phyloP scores from a whole-genome alignment of 2,888 invertebrate species.

The Diabrotica balteata region DNA sequence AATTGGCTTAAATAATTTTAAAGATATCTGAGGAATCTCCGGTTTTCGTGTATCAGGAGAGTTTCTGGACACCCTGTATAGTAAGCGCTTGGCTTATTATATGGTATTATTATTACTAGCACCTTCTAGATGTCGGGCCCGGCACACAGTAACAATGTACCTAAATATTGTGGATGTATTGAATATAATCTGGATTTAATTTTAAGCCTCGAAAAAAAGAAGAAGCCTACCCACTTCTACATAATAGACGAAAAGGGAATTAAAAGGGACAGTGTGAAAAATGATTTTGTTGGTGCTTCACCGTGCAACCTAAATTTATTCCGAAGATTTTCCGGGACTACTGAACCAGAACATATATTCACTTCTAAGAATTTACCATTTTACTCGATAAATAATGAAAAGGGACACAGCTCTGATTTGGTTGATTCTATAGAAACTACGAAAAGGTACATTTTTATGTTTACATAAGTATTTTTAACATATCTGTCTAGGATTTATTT shows the following conservation, averaged over 20 bases:
- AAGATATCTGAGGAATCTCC: no score
- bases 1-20: no score
- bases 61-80: no score
- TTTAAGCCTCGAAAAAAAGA: constrained; percentile 25
- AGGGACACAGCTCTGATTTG: constrained; percentile 9
- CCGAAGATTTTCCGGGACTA: constrained; percentile 15
- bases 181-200: not conserved
- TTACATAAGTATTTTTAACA: constrained; percentile 1
- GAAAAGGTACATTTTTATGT: constrained; percentile 21
- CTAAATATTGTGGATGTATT: no score
- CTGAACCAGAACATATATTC: constrained; percentile 24
- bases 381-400: constrained; percentile 13
- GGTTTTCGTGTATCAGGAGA: no score
- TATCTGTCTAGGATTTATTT: no score
- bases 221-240: constrained; percentile 19
- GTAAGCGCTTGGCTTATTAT: no score
- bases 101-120: no score
- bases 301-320: constrained; percentile 25
- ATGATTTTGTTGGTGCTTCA: constrained; percentile 20
- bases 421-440: constrained; percentile 24
- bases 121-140: no score
- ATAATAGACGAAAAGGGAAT: constrained; percentile 24
- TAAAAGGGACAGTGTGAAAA: constrained; percentile 11
- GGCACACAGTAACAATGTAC: no score
- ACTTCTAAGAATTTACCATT: constrained; percentile 32